Evolutionary conservation across 2,888 invertebrate genomes (phyloP).

Genomic region (Drosophila barbarae): DNA sequence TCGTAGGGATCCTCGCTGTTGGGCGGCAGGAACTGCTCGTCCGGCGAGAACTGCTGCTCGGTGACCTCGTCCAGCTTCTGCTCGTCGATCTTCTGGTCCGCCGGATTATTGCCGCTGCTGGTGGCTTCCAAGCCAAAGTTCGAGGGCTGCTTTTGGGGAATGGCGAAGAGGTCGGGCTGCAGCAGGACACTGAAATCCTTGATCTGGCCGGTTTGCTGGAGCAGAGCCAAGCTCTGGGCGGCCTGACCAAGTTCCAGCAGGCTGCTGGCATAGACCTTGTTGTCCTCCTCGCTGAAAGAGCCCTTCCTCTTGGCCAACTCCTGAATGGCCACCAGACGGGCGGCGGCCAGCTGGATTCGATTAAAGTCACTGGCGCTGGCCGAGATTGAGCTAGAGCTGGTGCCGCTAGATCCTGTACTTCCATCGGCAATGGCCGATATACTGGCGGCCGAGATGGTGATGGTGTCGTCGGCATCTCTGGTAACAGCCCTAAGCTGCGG

Average conservation of each 20-base stretch:
- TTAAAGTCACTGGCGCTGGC: slow-evolving; percentile 80
- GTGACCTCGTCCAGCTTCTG: slow-evolving; percentile 71
- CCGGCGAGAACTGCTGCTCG: slow-evolving; percentile 67
- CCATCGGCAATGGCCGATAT: slow-evolving; percentile 50
- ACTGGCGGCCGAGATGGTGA: slow-evolving; percentile 81
- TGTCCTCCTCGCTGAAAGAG: slow-evolving; percentile 81
- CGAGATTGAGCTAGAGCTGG: slow-evolving; percentile 43
- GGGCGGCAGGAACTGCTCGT: slow-evolving; percentile 75
- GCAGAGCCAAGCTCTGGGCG: slow-evolving; percentile 82
- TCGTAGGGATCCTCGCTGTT: slow-evolving; percentile 76
- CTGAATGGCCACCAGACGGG: slow-evolving; percentile 83
- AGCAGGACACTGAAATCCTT: slow-evolving; percentile 81
- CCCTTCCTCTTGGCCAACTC: slow-evolving; percentile 83
- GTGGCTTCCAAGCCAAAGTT: slow-evolving; percentile 58
- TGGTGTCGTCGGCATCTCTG: slow-evolving; percentile 60
- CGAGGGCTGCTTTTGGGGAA: slow-evolving; percentile 57
- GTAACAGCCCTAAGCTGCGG: slow-evolving; percentile 40
- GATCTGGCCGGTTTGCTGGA: slow-evolving; percentile 81
- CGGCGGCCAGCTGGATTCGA: slow-evolving; percentile 82
- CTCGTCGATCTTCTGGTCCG: slow-evolving; percentile 63
- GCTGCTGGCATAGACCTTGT: slow-evolving; percentile 82
- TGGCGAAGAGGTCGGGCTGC: slow-evolving; percentile 75
- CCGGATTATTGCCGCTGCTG: slow-evolving; percentile 43
- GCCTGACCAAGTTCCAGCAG: slow-evolving; percentile 82
- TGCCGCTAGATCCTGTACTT: slow-evolving; percentile 9